Evolutionary conservation across 2,888 invertebrate species (phyloP), one percentile per base, ranked within the genome.

Genomic region (Pollenia griseotomentosa): DNA sequence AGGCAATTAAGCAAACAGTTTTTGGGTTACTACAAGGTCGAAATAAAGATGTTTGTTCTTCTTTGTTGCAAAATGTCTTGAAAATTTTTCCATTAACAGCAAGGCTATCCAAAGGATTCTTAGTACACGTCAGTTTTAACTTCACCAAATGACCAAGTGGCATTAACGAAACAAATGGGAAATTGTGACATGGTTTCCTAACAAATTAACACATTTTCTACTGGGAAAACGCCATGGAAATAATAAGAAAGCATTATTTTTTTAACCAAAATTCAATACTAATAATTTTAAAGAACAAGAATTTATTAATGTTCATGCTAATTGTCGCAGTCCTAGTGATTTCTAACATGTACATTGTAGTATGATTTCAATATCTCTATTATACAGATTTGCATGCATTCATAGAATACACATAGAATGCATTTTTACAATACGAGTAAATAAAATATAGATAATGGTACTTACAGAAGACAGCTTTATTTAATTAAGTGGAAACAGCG

Each of bases 401-500:
- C 6, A n/a, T n/a, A n/a, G n/a, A n/a, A 6, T 6, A 33, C 33
- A 33, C 33, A 33, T 33, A 33, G 33, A 33, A 33, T 33, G 33
- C 33, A 33, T 33, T 33, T 33, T 33, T 33, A 33, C 33, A 33
- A 33, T 33, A 33, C 33, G 33, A 33, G 33, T 33, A 33, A 33
- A 1, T 6, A 33, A 33, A 33, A 33, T 0, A 33, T 33, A n/a
- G 40, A 57, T 78, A 57, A 57, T 57, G 78, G 66, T 79, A n/a
- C 23, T 70, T 40, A 40, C 61, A 33, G 12, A 33, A 61, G 61
- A 16, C 55, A 66, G 40, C 66, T 19, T 46, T 74, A 19, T 51
- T 59, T 81, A 85, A 85, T 85, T 85, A 77, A 81, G 77, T 77
- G 44, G 65, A 80, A 63, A 68, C 81, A 81, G 59, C 81, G 65